Evolutionary conservation across 2,797 vertebrate genomes (phyloP).

Genomic region (Cyprinella venusta): DNA sequence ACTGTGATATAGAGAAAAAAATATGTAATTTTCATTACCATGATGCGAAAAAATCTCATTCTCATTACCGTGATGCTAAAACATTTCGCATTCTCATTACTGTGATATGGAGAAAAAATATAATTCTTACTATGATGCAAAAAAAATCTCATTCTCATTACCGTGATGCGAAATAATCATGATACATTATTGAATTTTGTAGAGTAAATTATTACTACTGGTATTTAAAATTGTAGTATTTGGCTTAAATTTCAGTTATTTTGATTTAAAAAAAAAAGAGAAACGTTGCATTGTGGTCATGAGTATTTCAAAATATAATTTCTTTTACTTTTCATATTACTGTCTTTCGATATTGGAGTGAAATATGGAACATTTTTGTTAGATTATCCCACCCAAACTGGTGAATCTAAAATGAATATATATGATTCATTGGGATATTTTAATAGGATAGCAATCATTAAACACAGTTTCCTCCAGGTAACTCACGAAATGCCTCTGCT

Average conservation of each 20-base stretch:
- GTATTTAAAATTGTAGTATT: background rate
- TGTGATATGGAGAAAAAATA: background rate
- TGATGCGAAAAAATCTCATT: background rate
- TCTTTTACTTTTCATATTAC: background rate
- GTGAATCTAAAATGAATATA: background rate
- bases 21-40: background rate
- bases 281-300: no score
- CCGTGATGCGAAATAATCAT: background rate
- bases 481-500: background rate
- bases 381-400: background rate
- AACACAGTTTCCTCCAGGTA: constrained; percentile 6
- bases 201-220: background rate
- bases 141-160: background rate
- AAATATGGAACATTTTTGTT: background rate
- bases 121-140: background rate
- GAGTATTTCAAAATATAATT: background rate
- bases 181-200: background rate
- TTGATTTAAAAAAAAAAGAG: background rate
- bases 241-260: background rate
- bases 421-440: background rate
- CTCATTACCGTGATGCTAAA: rapidly evolving
- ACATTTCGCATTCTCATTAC: background rate
- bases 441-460: background rate
- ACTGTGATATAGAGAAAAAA: background rate
- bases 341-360: background rate